Percentiles rank a stretch among this genome's conserved stretches.
These are phyloP conservation scores for Eremophila alpestris DNA, from an alignment of 2,797 vertebrate species.

Conservation along the genomic window DNA sequence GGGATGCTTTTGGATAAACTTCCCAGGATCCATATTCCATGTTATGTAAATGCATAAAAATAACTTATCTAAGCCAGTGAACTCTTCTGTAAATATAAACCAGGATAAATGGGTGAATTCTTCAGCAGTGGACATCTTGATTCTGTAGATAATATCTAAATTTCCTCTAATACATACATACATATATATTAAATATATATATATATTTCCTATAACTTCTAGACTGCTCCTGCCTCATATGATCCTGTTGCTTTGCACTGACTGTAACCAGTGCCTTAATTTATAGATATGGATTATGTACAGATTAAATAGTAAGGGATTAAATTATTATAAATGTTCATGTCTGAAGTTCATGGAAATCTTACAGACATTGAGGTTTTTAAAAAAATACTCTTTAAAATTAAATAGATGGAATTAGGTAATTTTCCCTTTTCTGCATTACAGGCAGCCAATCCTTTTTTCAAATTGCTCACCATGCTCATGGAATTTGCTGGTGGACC, in stretches of 20 bases:
- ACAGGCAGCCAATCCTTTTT: conserved; percentile 97
- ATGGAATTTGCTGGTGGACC: conserved; percentile 98
- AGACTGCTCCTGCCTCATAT: neutral
- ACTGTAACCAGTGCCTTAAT: neutral
- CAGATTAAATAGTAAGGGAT: neutral
- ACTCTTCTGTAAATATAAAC: neutral
- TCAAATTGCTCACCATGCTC: conserved; percentile 97
- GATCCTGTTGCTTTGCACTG: neutral
- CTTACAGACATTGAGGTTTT: neutral
- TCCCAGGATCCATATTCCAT: neutral
- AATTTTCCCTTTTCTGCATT: conserved; percentile 20
- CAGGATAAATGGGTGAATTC: neutral
- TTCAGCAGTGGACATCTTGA: neutral
- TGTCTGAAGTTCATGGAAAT: neutral
- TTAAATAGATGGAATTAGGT: neutral
- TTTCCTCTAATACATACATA: neutral
- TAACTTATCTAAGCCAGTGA: neutral
- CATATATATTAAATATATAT: neutral
- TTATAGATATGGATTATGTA: neutral
- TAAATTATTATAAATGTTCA: neutral
- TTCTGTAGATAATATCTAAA: neutral
- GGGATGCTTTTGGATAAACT: neutral
- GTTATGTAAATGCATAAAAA: neutral
- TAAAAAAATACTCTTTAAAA: neutral
- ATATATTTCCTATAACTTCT: rapidly evolving